Evolutionary conservation across 1,140 invertebrate species (phyloP), one percentile per base, ranked within the genome.

Genomic region (Drosophila sturtevanti): DNA sequence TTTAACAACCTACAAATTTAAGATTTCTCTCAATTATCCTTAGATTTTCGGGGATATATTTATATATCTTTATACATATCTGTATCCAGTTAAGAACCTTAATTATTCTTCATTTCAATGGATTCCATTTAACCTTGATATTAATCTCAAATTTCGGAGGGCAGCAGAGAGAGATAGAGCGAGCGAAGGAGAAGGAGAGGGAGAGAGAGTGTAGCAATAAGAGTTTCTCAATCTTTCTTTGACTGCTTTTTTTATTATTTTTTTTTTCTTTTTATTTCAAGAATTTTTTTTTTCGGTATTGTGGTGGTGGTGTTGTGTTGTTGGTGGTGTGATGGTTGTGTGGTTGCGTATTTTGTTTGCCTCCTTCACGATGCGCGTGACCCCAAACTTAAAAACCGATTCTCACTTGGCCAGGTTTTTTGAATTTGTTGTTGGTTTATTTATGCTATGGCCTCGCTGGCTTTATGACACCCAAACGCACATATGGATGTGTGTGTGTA

Each of bases 401-500:
- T 78, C 58, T 60, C 37, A 60, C 38, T 82, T 79, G 68, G 84
- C 79, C 75, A 89, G 68, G 71, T 82, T 86, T 79, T 62, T 44
- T 16, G n/a, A 27, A 51, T 58, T 55, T 63, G 22, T 22, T 62
- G 16, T 44, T 21, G 18, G 24, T 62, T 58, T 55, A 35, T 52
- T 63, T 60, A 22, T 61, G 41, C 48, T 58, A 56, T 77, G 77
- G 81, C 81, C 81, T 85, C 81, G 81, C 61, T 41, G 37, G 81
- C 74, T 85, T 85, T 86, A 86, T 86, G 81, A 87, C 84, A 87
- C 82, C 75, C 75, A 64, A 72, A 54, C 38, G 41, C 21, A 18
- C 7, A 5, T 16, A 14, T 38, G n/a, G 6, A n/a, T 41, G 38
- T 48, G 16, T 9, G 7, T 44, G 41, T 48, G 41, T 48, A 18